Evolutionary conservation across 2,888 invertebrate genomes (phyloP).

Genomic region (Galerucella pusilla): DNA sequence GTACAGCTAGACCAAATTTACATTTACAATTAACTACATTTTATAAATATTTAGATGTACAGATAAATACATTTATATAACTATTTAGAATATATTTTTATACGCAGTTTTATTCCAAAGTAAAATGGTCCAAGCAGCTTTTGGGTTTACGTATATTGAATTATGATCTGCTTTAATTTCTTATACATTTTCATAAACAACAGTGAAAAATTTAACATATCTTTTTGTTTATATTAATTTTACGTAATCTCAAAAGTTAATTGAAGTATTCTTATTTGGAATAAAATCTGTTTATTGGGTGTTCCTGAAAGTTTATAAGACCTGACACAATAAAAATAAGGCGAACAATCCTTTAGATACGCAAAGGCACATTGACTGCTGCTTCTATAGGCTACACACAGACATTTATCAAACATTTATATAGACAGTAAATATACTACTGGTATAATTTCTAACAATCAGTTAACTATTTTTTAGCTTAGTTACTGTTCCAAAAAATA

Average conservation of each 20-base stretch:
- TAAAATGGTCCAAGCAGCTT: not conserved
- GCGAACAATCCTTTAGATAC: constrained; percentile 31
- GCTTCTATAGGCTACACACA: constrained; percentile 38
- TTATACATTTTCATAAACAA: not conserved
- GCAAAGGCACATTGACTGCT: constrained; percentile 44
- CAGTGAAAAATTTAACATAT: no score
- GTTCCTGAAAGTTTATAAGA: constrained; percentile 2
- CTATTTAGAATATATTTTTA: constrained; percentile 3
- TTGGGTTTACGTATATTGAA: not conserved
- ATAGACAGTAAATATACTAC: not conserved
- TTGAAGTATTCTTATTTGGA: not conserved
- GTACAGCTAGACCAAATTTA: constrained; percentile 27
- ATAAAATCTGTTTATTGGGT: not conserved
- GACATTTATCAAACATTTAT: constrained; percentile 35
- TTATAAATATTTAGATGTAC: not conserved
- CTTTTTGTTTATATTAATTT: not conserved
- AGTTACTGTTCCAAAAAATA: constrained; percentile 2
- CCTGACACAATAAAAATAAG: constrained; percentile 29
- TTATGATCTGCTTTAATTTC: not conserved
- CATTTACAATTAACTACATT: constrained; percentile 13
- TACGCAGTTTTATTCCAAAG: not conserved
- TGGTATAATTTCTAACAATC: constrained; percentile 8
- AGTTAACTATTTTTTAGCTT: constrained; percentile 12
- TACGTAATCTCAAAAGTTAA: not conserved
- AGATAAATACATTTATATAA: not conserved